These are phyloP conservation scores for Papilio dardanus DNA, from an alignment of 1,140 invertebrate species.

Conservation along the genomic window DNA sequence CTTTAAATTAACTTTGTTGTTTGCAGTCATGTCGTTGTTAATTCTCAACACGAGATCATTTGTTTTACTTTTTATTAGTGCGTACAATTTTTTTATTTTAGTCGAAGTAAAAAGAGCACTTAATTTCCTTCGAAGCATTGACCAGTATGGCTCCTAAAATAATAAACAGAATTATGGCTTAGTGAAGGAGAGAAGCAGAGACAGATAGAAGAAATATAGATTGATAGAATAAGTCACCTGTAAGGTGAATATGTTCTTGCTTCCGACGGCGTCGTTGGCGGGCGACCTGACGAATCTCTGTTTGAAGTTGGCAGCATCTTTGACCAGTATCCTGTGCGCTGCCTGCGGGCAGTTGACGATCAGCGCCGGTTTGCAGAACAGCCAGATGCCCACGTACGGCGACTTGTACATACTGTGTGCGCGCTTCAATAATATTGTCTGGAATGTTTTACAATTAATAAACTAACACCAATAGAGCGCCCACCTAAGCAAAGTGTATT, in stretches of 20 bases:
- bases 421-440: slow-evolving; percentile 54
- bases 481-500: too few species aligned
- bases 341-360: too few species aligned
- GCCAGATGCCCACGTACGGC: slow-evolving; percentile 53
- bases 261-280: slow-evolving; percentile 50
- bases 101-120: neutral
- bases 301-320: slow-evolving; percentile 51
- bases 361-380: too few species aligned
- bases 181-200: too few species aligned
- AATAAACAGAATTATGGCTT: neutral
- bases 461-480: too few species aligned
- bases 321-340: too few species aligned
- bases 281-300: slow-evolving; percentile 51
- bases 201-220: too few species aligned
- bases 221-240: slow-evolving; percentile 47
- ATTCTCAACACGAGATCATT: slow-evolving; percentile 1
- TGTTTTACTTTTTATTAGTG: neutral
- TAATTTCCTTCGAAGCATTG: slow-evolving; percentile 3
- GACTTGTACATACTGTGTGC: slow-evolving; percentile 44
- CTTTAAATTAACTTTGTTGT: neutral
- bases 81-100: neutral
- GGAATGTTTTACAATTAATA: slow-evolving; percentile 36
- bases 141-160: neutral
- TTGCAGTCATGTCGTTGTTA: neutral
- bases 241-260: slow-evolving; percentile 53